Base-by-base conservation (phyloP, 2,113 vertebrate species). In the Trematomus loennbergii region DNA sequence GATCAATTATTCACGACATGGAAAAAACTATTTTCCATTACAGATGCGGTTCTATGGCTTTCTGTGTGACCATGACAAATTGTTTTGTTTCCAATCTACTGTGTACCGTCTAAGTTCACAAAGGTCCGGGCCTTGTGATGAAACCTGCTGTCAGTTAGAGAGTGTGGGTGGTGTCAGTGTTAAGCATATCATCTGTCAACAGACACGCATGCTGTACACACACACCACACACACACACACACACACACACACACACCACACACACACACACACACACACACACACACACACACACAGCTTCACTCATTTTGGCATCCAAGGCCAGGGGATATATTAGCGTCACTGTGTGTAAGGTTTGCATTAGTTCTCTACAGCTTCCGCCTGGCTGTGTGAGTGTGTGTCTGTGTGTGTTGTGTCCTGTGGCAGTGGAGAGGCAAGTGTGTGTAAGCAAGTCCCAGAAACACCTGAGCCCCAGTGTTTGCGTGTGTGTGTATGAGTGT, bases 91-190 rank as follows among this genome's bases (percentile, higher is more conserved):
- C 76, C 72, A 75, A 68, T 80, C 83, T 77, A 70, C 78, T 81
- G 81, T 77, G 20, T 62, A 40, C 58, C 57, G 15, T 83, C 54
- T 5, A 63, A 80, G 81, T 82, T 87, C 81, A 91, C 88, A 90
- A 90, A 91, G 86, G 89, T 92, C 88, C 52, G 45, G 67, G 60
- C 64, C 72, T 70, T 85, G 84, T 75, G 91, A 69, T 90, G 88
- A 93, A 90, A 92, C 82, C 79, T 87, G 85, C 90, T 91, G 85
- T 90, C 88, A 88, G 48, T 78, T 79, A 17, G 63, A 59, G 79
- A 66, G 85, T 84, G 90, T 88, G 84, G 87, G 88, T 78, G 87
- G 88, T 88, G 90, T 91, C 81, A 87, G 55, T 84, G 90, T 88
- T 81, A 88, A 88, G 82, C 81, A 87, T 85, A 87, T 92, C 84